A percentile compares a stretch with the other conserved stretches of the same genome.
Evolutionary conservation across 2,888 invertebrate genomes (phyloP).

Genomic region (Acronicta aceris): DNA sequence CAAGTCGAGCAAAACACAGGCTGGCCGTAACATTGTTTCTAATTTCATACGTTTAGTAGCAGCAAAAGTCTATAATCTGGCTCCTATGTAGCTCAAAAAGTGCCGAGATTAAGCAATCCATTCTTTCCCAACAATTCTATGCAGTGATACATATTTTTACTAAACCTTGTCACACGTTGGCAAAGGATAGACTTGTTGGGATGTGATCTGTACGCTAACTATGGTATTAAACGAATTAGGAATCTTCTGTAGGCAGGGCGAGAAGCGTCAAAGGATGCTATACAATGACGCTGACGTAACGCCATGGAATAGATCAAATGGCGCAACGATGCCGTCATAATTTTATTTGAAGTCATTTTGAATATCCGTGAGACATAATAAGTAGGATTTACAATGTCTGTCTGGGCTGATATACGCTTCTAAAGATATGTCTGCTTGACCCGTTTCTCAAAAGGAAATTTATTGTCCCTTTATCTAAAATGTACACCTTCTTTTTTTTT

Average conservation of each 20-base stretch:
- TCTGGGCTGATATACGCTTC: too few relatives aligned
- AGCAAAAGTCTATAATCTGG: too few relatives aligned
- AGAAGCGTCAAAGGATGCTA: conserved; percentile 33
- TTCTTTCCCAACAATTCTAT: background rate
- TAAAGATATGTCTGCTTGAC: too few relatives aligned
- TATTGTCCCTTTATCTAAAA: too few relatives aligned
- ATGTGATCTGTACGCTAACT: conserved; percentile 39
- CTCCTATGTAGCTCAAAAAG: too few relatives aligned
- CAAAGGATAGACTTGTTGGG: conserved; percentile 20
- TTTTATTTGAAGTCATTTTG: conserved; percentile 11
- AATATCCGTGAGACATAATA: background rate
- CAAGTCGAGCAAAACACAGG: too few relatives aligned
- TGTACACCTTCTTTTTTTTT: too few relatives aligned
- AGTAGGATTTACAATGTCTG: background rate
- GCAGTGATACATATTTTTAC: conserved; percentile 21
- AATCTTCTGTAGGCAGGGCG: conserved; percentile 26
- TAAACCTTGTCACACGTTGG: conserved; percentile 37
- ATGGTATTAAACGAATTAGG: conserved; percentile 33
- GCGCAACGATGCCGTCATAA: conserved; percentile 26
- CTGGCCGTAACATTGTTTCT: too few relatives aligned
- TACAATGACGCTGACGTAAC: conserved; percentile 24
- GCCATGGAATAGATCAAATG: conserved; percentile 22
- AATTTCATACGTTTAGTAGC: too few relatives aligned
- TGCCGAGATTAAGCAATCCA: background rate
- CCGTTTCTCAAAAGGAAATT: too few relatives aligned